Percentiles rank a stretch among this genome's conserved stretches.
phyloP scores from a whole-genome alignment of 2,797 vertebrate species.

The Onychomys leucogaster region DNA sequence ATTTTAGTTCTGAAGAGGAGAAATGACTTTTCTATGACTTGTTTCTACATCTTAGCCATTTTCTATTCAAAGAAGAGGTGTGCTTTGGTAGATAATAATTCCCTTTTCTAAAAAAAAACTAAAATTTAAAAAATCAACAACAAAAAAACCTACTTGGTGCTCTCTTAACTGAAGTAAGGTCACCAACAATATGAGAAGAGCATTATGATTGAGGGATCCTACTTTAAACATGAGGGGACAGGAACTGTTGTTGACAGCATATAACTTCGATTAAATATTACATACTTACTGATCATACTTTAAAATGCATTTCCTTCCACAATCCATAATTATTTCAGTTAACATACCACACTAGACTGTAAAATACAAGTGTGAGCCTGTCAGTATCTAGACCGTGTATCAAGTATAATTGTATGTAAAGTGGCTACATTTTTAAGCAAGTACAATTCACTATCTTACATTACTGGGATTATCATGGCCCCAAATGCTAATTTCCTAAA shows the following conservation, averaged over 20 bases:
- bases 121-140: not conserved
- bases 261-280: conserved; percentile 29
- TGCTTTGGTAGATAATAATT: not conserved
- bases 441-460: conserved; percentile 48
- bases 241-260: not conserved
- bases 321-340: conserved; percentile 64
- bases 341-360: conserved; percentile 56
- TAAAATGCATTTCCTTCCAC: conserved; percentile 53
- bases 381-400: conserved; percentile 52
- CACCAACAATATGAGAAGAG: not conserved
- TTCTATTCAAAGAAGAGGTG: not conserved
- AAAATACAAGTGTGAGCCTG: conserved; percentile 36
- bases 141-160: not conserved
- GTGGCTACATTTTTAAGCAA: conserved; percentile 66
- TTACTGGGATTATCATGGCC: conserved; percentile 59
- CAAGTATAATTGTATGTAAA: conserved; percentile 63
- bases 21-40: conserved; percentile 22
- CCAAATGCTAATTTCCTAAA: conserved; percentile 70
- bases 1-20: conserved; percentile 45
- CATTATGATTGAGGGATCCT: not conserved
- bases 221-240: conserved; percentile 13
- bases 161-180: conserved; percentile 37
- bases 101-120: conserved; percentile 36
- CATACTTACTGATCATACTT: conserved; percentile 60
- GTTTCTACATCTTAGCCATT: conserved; percentile 6